Base-by-base conservation (phyloP, 2,888 invertebrate genomes). In the Cryptocephalus moraei region DNA sequence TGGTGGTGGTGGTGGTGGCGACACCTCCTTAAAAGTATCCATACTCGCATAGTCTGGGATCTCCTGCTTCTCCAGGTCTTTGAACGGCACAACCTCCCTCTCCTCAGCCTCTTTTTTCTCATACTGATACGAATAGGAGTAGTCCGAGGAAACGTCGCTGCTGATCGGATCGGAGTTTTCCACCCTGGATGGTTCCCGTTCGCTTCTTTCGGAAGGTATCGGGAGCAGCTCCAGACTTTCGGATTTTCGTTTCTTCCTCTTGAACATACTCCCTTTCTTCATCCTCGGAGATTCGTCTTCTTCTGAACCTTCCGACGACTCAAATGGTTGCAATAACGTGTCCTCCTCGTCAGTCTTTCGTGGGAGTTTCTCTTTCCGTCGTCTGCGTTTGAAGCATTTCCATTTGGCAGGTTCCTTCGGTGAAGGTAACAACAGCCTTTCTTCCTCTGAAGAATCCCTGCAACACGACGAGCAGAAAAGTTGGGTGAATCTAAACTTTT, bases 51-150 rank as follows among this genome's bases (percentile, higher is more conserved):
- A 66, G 54, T 70, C 65, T 4, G 64, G 62, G 33, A 63, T 59
- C 4, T 54, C 48, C 55, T 70, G 69, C 41, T 62, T 65, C 50
- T 71, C 70, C 3, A 67, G 43, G 52, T 71, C 70, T 45, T 47
- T 56, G 45, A 60, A 64, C n/a, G 41, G 11, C 14, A 34, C 39
- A 44, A 41, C 39, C 6, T 41, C 41, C 14, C 31, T 11, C 13
- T 34, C 52, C 44, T 54, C 61, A 53, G 57, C 60, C 8, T 39
- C 47, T 1, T 56, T 40, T 11, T 34, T 51, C 8, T 57, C 53
- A 41, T 66, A 61, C 57, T 71, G 70, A 43, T 71, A 71, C 9
- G 59, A 56, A 47, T 62, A 65, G 1, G 69, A 68, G 50, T 67
- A 65, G 13, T 68, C 66, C 8, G 62, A 62, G 8, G 61, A 56